These are phyloP conservation scores for Steinernema khuongi DNA, from an alignment of 1,140 invertebrate genomes.

Conservation along the genomic window DNA sequence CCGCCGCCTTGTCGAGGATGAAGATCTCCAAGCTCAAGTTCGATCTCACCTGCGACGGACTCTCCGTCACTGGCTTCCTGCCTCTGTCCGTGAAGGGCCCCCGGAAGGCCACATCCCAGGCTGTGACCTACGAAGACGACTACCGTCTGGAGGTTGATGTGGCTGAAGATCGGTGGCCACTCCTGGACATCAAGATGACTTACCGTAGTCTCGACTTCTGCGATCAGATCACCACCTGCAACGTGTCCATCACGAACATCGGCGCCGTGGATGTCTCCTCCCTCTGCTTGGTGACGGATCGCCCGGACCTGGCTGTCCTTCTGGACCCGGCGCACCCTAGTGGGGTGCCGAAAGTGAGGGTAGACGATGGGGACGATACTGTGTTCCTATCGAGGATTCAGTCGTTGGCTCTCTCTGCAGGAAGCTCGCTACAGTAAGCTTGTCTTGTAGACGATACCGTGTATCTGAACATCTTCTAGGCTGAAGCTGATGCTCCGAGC, in stretches of 20 bases:
- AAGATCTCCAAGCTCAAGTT: conserved; percentile 20
- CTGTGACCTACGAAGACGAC: conserved; percentile 18
- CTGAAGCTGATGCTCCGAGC: conserved; percentile 16
- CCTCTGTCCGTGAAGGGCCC: conserved; percentile 22
- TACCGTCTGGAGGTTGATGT: conserved; percentile 24
- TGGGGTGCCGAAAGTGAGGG: background rate
- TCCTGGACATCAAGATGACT: conserved; percentile 21
- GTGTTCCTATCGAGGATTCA: background rate
- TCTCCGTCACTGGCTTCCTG: conserved; percentile 2
- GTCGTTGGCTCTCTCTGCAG: background rate
- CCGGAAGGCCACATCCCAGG: background rate
- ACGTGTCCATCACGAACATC: conserved; percentile 26
- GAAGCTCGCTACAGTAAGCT: background rate
- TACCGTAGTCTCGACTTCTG: conserved; percentile 23
- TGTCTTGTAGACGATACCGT: background rate
- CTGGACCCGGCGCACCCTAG: background rate
- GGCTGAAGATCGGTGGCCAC: conserved; percentile 21
- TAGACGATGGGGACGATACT: background rate
- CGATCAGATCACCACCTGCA: conserved; percentile 21
- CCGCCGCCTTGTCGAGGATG: background rate
- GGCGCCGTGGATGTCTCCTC: conserved; percentile 20
- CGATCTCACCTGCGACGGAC: background rate
- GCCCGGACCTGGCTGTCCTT: conserved; percentile 13
- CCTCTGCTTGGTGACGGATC: conserved; percentile 22
- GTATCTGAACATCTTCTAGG: conserved; percentile 16